A percentile compares a stretch with the other conserved stretches of the same genome.
These are phyloP conservation scores for Stenoptilia bipunctidactyla DNA, from an alignment of 2,888 invertebrate species.

Conservation along the genomic window DNA sequence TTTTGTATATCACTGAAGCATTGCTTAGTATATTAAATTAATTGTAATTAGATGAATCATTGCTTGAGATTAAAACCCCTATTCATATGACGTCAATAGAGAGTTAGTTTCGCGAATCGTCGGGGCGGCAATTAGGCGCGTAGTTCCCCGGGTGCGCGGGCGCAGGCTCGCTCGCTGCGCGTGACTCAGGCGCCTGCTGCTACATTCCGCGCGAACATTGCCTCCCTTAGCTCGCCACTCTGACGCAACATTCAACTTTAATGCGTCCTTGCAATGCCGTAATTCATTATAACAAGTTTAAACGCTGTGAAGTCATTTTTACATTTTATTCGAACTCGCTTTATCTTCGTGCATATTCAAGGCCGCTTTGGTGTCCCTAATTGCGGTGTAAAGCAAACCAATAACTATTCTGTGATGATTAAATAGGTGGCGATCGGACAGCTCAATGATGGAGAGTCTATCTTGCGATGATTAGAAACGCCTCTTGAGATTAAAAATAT, in stretches of 20 bases:
- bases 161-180: conserved; percentile 22
- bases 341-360: conserved; percentile 42
- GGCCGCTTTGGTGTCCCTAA: conserved; percentile 53
- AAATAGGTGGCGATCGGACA: conserved; percentile 24
- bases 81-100: no score
- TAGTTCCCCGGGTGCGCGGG: conserved; percentile 18
- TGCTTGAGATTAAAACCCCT: no score
- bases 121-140: conserved; percentile 22
- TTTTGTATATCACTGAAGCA: no score
- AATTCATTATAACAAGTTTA: conserved; percentile 66
- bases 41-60: no score
- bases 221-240: conserved; percentile 39
- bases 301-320: conserved; percentile 52
- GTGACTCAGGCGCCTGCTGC: conserved; percentile 19
- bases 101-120: conserved; percentile 12
- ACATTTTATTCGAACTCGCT: conserved; percentile 47
- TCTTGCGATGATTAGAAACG: no score
- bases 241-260: conserved; percentile 71
- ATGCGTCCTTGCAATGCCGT: conserved; percentile 71
- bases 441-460: conserved; percentile 4
- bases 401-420: conserved; percentile 31
- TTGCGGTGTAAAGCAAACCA: conserved; percentile 36
- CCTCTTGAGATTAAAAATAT: no score
- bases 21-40: no score
- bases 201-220: conserved; percentile 63